These are phyloP conservation scores for Phoenicopterus ruber DNA, from an alignment of 2,113 vertebrate genomes.

Conservation along the genomic window DNA sequence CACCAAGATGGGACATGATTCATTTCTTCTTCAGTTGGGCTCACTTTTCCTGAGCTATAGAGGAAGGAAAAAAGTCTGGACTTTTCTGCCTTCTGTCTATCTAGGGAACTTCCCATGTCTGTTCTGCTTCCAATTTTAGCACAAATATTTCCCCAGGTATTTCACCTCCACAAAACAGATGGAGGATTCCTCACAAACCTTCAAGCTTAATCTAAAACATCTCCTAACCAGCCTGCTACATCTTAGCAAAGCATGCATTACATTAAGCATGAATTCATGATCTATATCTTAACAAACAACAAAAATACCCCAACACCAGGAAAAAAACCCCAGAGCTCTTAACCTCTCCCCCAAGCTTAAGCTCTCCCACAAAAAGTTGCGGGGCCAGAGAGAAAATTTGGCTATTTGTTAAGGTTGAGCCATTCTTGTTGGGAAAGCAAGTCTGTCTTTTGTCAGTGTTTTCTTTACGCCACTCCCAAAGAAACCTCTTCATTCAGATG, in stretches of 20 bases:
- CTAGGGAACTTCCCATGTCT: background rate
- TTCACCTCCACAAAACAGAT: background rate
- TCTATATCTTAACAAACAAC: background rate
- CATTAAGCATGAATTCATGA: background rate
- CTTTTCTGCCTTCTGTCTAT: background rate
- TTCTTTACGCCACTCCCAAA: background rate
- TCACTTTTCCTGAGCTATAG: background rate
- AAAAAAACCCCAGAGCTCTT: background rate
- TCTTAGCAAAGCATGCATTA: background rate
- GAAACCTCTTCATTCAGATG: background rate
- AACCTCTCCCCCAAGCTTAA: background rate
- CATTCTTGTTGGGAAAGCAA: background rate
- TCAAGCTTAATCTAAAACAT: background rate
- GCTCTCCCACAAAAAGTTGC: too few relatives aligned
- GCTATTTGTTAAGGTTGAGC: background rate
- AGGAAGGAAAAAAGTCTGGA: background rate
- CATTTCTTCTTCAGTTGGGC: background rate
- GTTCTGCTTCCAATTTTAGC: background rate
- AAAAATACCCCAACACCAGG: too few relatives aligned
- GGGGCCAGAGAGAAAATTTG: background rate
- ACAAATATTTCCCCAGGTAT: background rate
- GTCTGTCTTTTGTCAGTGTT: background rate
- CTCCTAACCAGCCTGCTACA: background rate
- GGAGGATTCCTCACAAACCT: background rate
- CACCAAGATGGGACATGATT: background rate